Evolutionary conservation across 1,140 invertebrate species (phyloP).

Genomic region (Lepidurus arcticus): DNA sequence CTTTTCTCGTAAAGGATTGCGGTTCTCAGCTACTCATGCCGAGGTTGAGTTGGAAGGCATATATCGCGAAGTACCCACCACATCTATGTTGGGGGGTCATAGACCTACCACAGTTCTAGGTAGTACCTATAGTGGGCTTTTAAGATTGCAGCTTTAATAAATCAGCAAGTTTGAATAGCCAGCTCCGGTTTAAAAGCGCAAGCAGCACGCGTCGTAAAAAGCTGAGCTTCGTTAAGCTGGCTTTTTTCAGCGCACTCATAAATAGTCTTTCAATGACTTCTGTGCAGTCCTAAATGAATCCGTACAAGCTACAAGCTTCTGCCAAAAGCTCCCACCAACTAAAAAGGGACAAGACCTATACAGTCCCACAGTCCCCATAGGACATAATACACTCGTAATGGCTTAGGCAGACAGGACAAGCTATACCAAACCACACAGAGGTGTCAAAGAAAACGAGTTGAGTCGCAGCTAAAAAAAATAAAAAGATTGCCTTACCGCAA

Average conservation of each 20-base stretch:
- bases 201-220: constrained; percentile 19
- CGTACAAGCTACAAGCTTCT: constrained; percentile 9
- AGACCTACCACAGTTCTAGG: constrained; percentile 14
- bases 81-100: background rate
- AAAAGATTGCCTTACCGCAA: constrained; percentile 20
- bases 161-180: constrained; percentile 21
- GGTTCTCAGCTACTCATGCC: background rate
- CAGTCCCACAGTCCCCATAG: background rate
- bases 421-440: background rate
- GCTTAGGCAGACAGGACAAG: background rate
- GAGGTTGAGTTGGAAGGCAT: background rate
- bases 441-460: background rate
- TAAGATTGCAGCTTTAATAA: background rate
- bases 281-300: background rate
- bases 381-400: constrained; percentile 6
- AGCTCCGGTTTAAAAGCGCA: background rate
- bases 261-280: constrained; percentile 17
- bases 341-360: background rate
- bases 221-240: constrained; percentile 12
- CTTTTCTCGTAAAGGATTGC: background rate
- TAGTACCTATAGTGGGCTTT: background rate
- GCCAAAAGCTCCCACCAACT: background rate
- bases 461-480: background rate
- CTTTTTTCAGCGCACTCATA: constrained; percentile 12
- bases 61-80: background rate